A percentile compares a stretch with the other conserved stretches of the same genome.
phyloP scores from a whole-genome alignment of 2,888 invertebrate species.

The Hypolimnas misippus region DNA sequence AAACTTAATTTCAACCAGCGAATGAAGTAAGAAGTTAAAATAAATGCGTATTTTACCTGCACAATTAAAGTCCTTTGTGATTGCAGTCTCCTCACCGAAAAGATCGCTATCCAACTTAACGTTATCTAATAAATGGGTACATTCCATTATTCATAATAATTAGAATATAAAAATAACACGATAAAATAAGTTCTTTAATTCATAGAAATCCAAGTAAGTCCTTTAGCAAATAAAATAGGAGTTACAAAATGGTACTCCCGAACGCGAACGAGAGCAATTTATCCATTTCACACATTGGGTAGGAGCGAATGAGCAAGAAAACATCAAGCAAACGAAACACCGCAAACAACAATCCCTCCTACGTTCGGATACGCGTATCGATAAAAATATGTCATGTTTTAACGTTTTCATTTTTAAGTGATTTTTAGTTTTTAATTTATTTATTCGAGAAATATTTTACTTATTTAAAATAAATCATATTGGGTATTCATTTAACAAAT shows the following conservation, averaged over 20 bases:
- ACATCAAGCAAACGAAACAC: constrained; percentile 52
- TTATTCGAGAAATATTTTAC: too few relatives aligned
- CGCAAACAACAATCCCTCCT: constrained; percentile 48
- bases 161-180: constrained; percentile 52
- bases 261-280: constrained; percentile 59
- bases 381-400: neutral
- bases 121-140: constrained; percentile 87
- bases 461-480: too few relatives aligned
- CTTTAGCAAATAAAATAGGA: constrained; percentile 47
- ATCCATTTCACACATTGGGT: constrained; percentile 52
- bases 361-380: constrained; percentile 41
- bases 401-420: neutral
- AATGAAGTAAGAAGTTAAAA: constrained; percentile 45
- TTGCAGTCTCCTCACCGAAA: constrained; percentile 75
- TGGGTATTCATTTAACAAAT: too few relatives aligned
- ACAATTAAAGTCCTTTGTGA: constrained; percentile 86
- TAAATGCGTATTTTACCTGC: constrained; percentile 80
- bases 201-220: constrained; percentile 57
- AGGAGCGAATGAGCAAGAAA: constrained; percentile 49
- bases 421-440: neutral
- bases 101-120: constrained; percentile 83
- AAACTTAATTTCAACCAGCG: neutral
- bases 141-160: constrained; percentile 86
- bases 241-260: constrained; percentile 42
- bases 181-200: constrained; percentile 56